Base-by-base conservation (phyloP, 2,888 invertebrate genomes). In the Lobophora halterata region DNA sequence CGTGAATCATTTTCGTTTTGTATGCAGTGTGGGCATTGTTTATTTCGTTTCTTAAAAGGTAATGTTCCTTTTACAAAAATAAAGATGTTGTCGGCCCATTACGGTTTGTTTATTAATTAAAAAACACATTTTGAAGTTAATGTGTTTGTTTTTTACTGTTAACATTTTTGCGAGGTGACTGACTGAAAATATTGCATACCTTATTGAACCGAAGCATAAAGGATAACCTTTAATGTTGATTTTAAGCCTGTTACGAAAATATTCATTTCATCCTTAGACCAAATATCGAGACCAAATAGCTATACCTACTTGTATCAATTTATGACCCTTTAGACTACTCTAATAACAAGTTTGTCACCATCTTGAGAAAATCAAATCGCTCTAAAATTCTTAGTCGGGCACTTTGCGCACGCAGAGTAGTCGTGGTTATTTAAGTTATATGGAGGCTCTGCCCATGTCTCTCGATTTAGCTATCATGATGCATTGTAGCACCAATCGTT, bases 11-110 rank as follows among this genome's bases (percentile, higher is more conserved):
- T 46, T 35, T 46, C 34, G 23, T 32, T 39, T 25, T 30, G 18
- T 31, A 36, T 45, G 35, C 28, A 35, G 36, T 45, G 38, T 48
- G 38, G 44, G 43, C 27, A 49, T 49, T 52, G 49, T 52, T 52
- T 46, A 40, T 46, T 33, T 36, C 38, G 28, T 32, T 31, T 49
- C 49, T 6, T 43, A 47, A 35, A 52, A 37, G 52, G 49, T 20
- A 24, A 38, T 42, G 43, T 39, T 41, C 43, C 34, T 40, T 44
- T 48, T 45, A 29, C 32, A 18, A 40, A 45, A 46, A 52, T 44
- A 47, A 45, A 49, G 16, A 30, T 12, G 45, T 34, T 26, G 42
- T 40, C 41, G 30, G 40, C 34, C 41, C 38, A 37, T 47, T 47
- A 46, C 13, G 34, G 47, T 35, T 43, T 46, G 52, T 52, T 52